A percentile compares a stretch with the other conserved stretches of the same genome.
Evolutionary conservation across 2,113 vertebrate genomes (phyloP).

Genomic region (Morphnarchus princeps): DNA sequence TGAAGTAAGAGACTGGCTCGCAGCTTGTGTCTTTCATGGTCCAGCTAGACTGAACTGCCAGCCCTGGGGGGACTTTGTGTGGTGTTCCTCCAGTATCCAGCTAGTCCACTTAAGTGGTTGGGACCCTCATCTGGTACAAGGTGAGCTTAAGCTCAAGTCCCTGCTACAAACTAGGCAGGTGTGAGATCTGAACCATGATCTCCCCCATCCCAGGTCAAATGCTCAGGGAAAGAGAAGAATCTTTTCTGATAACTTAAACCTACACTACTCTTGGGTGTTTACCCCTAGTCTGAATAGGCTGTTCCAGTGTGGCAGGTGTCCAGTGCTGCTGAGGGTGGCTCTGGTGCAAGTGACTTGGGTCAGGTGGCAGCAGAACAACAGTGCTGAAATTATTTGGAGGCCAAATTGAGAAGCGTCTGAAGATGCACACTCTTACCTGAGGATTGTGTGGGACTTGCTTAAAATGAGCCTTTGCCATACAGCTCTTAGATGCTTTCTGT

Average conservation of each 20-base stretch:
- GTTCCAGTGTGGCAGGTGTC: background rate
- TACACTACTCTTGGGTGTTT: accelerated
- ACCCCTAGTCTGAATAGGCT: background rate
- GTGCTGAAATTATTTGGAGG: background rate
- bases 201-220: background rate
- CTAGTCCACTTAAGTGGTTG: background rate
- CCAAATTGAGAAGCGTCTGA: background rate
- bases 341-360: background rate
- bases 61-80: background rate
- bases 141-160: background rate
- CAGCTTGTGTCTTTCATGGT: background rate
- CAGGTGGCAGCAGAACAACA: background rate
- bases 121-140: background rate
- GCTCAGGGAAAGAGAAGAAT: background rate
- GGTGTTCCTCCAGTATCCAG: background rate
- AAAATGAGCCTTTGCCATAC: background rate
- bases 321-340: background rate
- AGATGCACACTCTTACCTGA: background rate
- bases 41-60: background rate
- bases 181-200: background rate
- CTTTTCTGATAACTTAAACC: background rate
- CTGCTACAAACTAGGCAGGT: background rate
- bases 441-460: background rate
- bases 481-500: background rate
- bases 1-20: background rate